Evolutionary conservation across 2,113 vertebrate species (phyloP), one percentile per base, ranked within the genome.

Genomic region (Rana temporaria): DNA sequence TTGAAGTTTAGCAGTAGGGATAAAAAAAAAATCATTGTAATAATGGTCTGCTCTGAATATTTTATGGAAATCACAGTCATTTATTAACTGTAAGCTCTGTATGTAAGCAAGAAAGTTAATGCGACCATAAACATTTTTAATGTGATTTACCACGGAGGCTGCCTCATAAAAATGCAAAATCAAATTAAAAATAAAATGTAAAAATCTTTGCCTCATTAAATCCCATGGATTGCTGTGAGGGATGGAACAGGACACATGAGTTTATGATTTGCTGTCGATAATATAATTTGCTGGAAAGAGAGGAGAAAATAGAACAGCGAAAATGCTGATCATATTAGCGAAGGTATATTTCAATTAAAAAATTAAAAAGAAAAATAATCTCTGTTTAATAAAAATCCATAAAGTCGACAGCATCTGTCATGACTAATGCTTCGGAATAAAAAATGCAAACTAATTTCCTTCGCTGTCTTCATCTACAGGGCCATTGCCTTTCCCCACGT

Each of bases 31-130:
- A 85, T 87, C 85, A 89, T 90, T 85, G 88, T 86, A 91, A 90
- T 92, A 92, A 93, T 91, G 87, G 82, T 85, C 87, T 90, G 85
- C 84, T 91, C 89, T 93, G 92, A 95, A 95, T 94, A 94, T 92
- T 95, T 95, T 91, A 92, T 94, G 92, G 89, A 94, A 95, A 94
- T 94, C 63, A 67, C 63, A 86, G 38, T 64, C 89, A 93, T 91
- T 93, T 94, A 92, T 90, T 92, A 93, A 89, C 88, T 87, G 82
- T 66, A 89, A 89, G 78, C 82, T 90, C 67, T 70, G 73, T 85
- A 86, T 73, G 71, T 90, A 91, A 91, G 90, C 86, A 92, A 89
- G 87, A 88, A 91, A 91, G 88, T 85, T 87, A 89, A 91, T 87
- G 65, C 62, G 85, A 90, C 89, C 89, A 90, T 89, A 90, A 93